These are phyloP conservation scores for Tryphoninae sp. DNA, from an alignment of 2,888 invertebrate species.

Conservation along the genomic window DNA sequence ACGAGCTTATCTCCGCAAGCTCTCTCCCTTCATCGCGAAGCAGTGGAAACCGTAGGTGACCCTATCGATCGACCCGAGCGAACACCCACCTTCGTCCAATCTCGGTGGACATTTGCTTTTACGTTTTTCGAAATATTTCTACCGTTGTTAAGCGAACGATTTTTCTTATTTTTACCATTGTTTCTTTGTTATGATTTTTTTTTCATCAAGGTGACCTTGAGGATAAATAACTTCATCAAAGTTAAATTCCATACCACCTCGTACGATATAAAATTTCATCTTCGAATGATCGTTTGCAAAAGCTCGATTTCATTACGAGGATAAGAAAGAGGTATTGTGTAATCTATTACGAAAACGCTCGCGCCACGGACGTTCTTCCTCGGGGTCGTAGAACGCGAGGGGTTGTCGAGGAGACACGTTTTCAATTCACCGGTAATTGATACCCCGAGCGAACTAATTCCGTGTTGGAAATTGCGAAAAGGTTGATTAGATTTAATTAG, in stretches of 20 bases:
- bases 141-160: neutral
- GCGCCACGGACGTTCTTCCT: neutral
- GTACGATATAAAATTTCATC: neutral
- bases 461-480: conserved; percentile 49
- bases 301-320: neutral
- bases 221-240: neutral
- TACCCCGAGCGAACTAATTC: conserved; percentile 36
- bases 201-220: neutral
- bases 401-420: conserved; percentile 47
- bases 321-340: neutral
- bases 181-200: neutral
- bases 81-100: neutral
- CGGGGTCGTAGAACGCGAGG: neutral
- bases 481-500: neutral
- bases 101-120: neutral
- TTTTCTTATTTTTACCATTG: neutral
- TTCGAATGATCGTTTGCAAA: neutral
- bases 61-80: neutral
- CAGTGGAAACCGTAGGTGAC: neutral
- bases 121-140: neutral
- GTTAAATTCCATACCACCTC: neutral
- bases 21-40: neutral
- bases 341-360: neutral
- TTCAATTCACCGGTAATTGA: conserved; percentile 58
- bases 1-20: neutral